Evolutionary conservation across 1,140 invertebrate species (phyloP).

Genomic region (Neuroterus valhalla): DNA sequence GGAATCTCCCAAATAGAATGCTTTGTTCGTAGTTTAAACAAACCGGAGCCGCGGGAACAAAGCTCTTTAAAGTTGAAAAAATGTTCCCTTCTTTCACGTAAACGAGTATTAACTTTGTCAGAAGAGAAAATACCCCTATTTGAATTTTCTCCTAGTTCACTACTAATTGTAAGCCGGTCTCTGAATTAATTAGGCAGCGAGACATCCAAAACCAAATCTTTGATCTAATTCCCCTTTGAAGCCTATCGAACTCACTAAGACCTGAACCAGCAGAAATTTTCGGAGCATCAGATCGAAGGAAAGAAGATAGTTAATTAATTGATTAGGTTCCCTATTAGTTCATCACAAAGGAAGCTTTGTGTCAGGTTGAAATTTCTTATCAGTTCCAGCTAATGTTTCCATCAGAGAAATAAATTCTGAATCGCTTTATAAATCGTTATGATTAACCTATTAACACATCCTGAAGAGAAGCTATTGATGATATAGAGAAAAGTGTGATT

Average conservation of each 20-base stretch:
- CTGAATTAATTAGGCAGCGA: constrained; percentile 45
- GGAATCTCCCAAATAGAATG: not conserved
- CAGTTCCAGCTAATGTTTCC: no score
- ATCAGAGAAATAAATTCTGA: no score
- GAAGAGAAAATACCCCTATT: constrained; percentile 50
- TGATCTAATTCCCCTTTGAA: constrained; percentile 23
- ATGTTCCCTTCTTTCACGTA: not conserved
- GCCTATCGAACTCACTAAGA: not conserved
- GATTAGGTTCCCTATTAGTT: not conserved
- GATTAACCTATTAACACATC: no score
- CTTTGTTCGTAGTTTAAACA: constrained; percentile 1
- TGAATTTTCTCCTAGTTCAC: constrained; percentile 53
- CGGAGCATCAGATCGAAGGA: not conserved
- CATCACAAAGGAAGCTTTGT: not conserved
- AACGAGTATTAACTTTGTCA: constrained; percentile 38
- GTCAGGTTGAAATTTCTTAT: no score
- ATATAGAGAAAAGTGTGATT: no score
- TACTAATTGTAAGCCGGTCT: constrained; percentile 41
- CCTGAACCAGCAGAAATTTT: not conserved
- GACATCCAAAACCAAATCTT: constrained; percentile 45
- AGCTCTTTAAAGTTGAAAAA: constrained; percentile 42
- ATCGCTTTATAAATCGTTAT: no score
- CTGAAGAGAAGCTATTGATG: no score
- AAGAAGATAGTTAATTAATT: not conserved
- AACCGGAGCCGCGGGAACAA: constrained; percentile 43